phyloP scores from a whole-genome alignment of 2,888 invertebrate genomes.

The Psococerastis gibbosa region DNA sequence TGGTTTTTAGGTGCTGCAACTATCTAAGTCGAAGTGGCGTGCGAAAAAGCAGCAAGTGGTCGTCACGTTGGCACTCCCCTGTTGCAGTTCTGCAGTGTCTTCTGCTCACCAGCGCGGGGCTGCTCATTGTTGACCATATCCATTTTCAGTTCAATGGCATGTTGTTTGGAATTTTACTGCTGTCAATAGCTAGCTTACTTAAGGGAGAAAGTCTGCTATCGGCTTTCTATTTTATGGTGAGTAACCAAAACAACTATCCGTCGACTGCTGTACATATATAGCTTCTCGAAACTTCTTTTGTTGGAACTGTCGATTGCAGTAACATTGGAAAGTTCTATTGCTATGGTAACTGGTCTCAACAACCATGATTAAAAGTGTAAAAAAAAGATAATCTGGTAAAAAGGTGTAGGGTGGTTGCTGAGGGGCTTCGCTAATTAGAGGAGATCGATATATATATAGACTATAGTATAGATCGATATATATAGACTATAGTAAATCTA shows the following conservation, averaged over 20 bases:
- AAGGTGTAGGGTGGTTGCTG: too few species aligned
- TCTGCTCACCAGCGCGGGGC: slow-evolving; percentile 64
- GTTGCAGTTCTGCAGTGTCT: slow-evolving; percentile 41
- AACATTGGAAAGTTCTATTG: too few species aligned
- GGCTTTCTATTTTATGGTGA: slow-evolving; percentile 19
- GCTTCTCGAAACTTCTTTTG: too few species aligned
- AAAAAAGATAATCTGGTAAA: too few species aligned
- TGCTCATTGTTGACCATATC: slow-evolving; percentile 86
- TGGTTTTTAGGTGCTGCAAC: slow-evolving; percentile 37
- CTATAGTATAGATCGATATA: too few species aligned
- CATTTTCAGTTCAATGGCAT: slow-evolving; percentile 99
- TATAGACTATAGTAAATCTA: too few species aligned
- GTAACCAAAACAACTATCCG: slow-evolving; percentile 20
- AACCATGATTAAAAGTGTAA: too few species aligned
- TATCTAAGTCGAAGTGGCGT: slow-evolving; percentile 24
- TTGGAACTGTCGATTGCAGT: too few species aligned
- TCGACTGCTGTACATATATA: too few species aligned
- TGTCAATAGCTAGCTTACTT: slow-evolving; percentile 56
- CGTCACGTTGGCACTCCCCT: slow-evolving; percentile 26
- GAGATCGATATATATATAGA: too few species aligned
- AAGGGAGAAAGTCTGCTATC: slow-evolving; percentile 23
- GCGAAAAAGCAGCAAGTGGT: slow-evolving; percentile 26
- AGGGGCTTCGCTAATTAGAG: too few species aligned
- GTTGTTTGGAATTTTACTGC: slow-evolving; percentile 65
- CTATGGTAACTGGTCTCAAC: too few species aligned